These are phyloP conservation scores for Thymelicus acteon DNA, from an alignment of 2,888 invertebrate genomes.

Conservation along the genomic window DNA sequence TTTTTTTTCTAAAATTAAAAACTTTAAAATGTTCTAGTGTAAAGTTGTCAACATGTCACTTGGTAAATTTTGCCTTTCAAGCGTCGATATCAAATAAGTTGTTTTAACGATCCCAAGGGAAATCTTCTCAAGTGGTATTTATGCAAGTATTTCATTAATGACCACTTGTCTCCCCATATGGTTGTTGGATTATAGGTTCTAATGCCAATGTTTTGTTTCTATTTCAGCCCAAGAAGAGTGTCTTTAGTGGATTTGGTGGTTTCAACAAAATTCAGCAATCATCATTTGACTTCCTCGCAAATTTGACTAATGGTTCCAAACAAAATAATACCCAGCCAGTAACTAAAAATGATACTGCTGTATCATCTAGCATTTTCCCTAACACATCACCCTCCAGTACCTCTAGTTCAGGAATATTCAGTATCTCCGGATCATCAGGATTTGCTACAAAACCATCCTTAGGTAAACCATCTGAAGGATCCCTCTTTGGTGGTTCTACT, in stretches of 20 bases:
- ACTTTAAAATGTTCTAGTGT: too few relatives aligned
- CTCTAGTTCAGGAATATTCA: conserved; percentile 57
- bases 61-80: too few relatives aligned
- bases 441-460: conserved; percentile 51
- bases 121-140: too few relatives aligned
- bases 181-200: too few relatives aligned
- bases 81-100: too few relatives aligned
- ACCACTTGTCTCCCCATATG: too few relatives aligned
- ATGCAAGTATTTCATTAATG: too few relatives aligned
- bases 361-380: conserved; percentile 58
- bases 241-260: conserved; percentile 89
- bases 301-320: conserved; percentile 77
- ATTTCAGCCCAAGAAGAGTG: conserved; percentile 81
- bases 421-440: conserved; percentile 49
- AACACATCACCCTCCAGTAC: conserved; percentile 55
- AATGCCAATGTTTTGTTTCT: conserved; percentile 37
- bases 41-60: too few relatives aligned
- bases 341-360: conserved; percentile 55
- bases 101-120: too few relatives aligned
- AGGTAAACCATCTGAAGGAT: conserved; percentile 49
- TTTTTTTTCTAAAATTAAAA: too few relatives aligned
- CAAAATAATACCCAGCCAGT: conserved; percentile 60
- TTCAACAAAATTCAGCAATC: conserved; percentile 83
- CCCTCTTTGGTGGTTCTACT: conserved; percentile 51
- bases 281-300: conserved; percentile 86